phyloP scores from a whole-genome alignment of 2,888 invertebrate genomes.

The Chironomus tentans region DNA sequence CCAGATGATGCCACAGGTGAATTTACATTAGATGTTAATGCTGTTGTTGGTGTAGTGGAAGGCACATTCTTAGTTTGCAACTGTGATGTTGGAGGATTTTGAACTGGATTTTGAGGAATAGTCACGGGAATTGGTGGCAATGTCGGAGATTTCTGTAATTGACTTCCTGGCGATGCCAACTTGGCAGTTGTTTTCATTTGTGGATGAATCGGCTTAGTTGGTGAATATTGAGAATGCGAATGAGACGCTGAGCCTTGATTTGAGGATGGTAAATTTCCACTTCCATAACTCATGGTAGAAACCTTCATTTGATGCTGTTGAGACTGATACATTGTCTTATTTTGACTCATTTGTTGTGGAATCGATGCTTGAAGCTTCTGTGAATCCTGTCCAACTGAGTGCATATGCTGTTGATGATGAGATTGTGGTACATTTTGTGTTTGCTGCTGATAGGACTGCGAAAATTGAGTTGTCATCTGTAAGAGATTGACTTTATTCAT shows the following conservation, averaged over 20 bases:
- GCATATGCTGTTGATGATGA: not conserved
- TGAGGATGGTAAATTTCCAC: not conserved
- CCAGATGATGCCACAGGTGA: not conserved
- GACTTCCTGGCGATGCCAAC: conserved; percentile 20
- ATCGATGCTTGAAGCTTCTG: not conserved
- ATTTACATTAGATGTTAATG: not conserved
- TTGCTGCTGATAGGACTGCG: not conserved
- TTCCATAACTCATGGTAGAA: not conserved
- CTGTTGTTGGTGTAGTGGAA: not conserved
- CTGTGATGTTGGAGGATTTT: not conserved
- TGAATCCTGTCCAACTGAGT: not conserved
- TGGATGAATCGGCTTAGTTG: conserved; percentile 16
- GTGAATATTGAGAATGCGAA: conserved; percentile 3
- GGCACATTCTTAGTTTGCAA: not conserved
- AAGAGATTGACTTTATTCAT: no score
- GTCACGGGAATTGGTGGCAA: not conserved
- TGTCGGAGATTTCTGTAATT: conserved; percentile 8
- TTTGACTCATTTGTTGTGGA: not conserved
- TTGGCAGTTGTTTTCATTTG: conserved; percentile 21
- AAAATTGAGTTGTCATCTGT: no score
- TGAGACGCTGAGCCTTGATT: not conserved
- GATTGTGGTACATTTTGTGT: not conserved
- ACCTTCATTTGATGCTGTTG: not conserved
- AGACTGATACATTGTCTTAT: not conserved
- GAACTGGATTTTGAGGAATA: not conserved